These are phyloP conservation scores for Piaya cayana DNA, from an alignment of 2,113 vertebrate species.

Conservation along the genomic window DNA sequence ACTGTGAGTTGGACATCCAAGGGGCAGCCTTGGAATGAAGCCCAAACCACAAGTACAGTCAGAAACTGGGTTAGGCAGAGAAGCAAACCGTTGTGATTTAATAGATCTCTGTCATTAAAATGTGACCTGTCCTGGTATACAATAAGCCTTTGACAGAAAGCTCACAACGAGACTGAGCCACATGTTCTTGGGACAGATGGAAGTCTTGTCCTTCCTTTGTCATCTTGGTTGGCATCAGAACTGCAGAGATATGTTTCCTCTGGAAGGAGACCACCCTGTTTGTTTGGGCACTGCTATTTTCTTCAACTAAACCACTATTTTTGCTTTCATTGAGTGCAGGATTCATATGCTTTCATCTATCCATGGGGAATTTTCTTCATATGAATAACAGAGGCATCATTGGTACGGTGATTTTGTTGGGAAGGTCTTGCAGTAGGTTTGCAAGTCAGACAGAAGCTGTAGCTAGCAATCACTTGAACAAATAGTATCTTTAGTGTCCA, in stretches of 20 bases:
- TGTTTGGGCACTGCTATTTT: not conserved
- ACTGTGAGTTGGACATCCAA: not conserved
- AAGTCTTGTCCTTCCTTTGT: not conserved
- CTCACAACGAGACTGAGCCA: not conserved
- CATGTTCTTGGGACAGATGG: not conserved
- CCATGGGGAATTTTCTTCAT: constrained; percentile 18
- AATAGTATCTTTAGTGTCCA: not conserved
- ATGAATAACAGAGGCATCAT: constrained; percentile 9
- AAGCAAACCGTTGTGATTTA: not conserved
- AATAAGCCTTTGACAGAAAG: not conserved
- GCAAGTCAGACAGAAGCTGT: not conserved
- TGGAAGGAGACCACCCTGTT: not conserved
- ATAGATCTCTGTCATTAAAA: not conserved
- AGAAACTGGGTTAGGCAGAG: rapidly evolving
- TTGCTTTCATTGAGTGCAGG: not conserved
- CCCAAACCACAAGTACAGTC: not conserved
- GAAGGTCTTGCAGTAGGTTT: not conserved
- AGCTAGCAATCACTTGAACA: constrained; percentile 5
- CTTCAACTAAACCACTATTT: not conserved
- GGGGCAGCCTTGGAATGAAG: not conserved
- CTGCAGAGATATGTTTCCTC: not conserved
- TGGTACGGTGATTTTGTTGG: constrained; percentile 20
- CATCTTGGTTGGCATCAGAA: not conserved
- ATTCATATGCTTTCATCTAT: constrained; percentile 1
- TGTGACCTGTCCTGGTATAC: not conserved